Evolutionary conservation across 2,797 vertebrate species (phyloP), one percentile per base, ranked within the genome.

Genomic region (Geotrypetes seraphini): DNA sequence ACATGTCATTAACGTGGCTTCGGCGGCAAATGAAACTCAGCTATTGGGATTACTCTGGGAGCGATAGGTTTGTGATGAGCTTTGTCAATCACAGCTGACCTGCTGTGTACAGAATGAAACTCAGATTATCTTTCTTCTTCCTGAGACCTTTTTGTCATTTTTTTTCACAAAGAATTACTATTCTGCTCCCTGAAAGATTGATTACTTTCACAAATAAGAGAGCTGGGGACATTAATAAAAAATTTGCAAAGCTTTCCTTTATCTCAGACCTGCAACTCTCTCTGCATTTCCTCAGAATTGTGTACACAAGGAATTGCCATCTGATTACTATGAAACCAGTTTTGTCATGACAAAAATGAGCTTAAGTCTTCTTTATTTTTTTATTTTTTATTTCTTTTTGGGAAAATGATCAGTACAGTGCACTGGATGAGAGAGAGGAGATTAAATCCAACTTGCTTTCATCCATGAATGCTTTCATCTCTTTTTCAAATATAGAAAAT

Each of bases 391-490:
- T n/a, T n/a, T n/a, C n/a, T 83, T 84, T 79, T 81, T 78, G 68
- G 73, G 72, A 79, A 82, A 75, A 86, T 76, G 65, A 85, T 87
- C 85, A 80, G 81, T 84, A 75, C 71, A 65, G 75, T 76, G 78
- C 77, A 66, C 75, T 81, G 77, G 75, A 84, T 84, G 81, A 82
- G 79, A 83, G 79, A 69, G 70, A 79, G 71, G 70, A 89, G 83
- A 90, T 93, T 89, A 89, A 90, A 92, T 91, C 83, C 84, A 85
- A 89, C 78, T 89, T 86, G 83, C 86, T 90, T 92, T 95, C 87
- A 93, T 92, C 88, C 89, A 78, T 87, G 87, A 88, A 79, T 73
- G 82, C 89, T 95, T 93, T 97, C 88, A 92, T 93, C 88, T 90
- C 70, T 79, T 85, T 83, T 79, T 78, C 85, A 85, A 88, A 91